Conservation (phyloP, 2,888 invertebrate species). For the Sympetrum striolatum region DNA sequence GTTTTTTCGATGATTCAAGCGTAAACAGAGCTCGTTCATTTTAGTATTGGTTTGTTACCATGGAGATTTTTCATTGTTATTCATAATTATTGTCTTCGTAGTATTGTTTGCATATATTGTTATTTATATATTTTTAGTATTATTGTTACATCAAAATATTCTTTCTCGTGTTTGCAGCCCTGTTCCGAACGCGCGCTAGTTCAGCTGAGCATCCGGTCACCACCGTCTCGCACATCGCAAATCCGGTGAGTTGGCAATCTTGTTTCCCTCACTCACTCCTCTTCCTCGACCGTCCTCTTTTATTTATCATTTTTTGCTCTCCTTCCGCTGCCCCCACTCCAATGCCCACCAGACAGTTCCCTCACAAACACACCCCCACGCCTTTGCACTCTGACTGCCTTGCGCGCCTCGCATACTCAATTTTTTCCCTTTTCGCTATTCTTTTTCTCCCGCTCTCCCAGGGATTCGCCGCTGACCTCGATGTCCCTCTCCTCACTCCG, state of each 20-base stretch:
- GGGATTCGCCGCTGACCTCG: background rate
- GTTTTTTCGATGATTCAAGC: too few relatives aligned
- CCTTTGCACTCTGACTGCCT: background rate
- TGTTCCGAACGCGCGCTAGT: background rate
- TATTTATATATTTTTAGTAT: too few relatives aligned
- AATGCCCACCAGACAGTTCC: background rate
- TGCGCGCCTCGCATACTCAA: background rate
- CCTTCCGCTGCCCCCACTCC: background rate
- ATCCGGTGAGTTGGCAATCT: slow-evolving; percentile 1
- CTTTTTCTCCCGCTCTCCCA: slow-evolving; percentile 20
- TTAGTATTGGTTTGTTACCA: too few relatives aligned
- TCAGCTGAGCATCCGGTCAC: background rate
- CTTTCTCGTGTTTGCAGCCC: background rate
- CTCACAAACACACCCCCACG: background rate
- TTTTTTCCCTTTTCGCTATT: background rate
- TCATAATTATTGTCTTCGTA: too few relatives aligned
- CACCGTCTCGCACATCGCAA: background rate
- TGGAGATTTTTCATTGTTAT: too few relatives aligned
- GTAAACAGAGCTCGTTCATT: too few relatives aligned
- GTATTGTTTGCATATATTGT: too few relatives aligned
- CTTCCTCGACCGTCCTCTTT: slow-evolving; percentile 9
- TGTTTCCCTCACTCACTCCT: background rate
- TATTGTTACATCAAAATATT: too few relatives aligned
- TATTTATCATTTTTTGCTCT: slow-evolving; percentile 28
- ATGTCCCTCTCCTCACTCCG: background rate